Percentiles rank a stretch among this genome's conserved stretches.
Evolutionary conservation across 2,113 vertebrate species (phyloP).

Genomic region (Rafetus swinhoei): DNA sequence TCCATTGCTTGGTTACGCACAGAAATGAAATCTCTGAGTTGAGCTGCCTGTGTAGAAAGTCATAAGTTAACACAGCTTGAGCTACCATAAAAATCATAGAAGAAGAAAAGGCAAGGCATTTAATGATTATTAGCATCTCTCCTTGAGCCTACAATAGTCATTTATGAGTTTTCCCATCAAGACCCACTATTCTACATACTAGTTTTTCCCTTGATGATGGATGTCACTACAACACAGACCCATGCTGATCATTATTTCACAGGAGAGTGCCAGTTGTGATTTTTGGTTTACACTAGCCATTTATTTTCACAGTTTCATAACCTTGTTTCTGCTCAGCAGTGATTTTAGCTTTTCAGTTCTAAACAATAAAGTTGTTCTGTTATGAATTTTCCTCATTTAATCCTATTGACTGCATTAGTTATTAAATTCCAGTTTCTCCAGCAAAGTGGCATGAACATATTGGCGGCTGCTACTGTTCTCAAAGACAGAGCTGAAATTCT

Average conservation of each 20-base stretch:
- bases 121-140: neutral
- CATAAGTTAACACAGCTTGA: constrained; percentile 5
- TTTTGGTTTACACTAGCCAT: neutral
- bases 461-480: neutral
- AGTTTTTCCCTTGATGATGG: neutral
- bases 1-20: constrained; percentile 75
- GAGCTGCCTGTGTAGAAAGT: constrained; percentile 44
- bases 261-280: neutral
- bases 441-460: neutral
- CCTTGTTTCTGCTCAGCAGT: neutral
- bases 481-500: neutral
- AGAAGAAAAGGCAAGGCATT: neutral
- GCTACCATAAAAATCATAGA: neutral
- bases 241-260: neutral
- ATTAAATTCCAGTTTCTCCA: neutral
- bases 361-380: neutral
- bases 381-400: neutral
- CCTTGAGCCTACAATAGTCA: neutral
- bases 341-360: neutral
- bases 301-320: neutral
- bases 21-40: constrained; percentile 71
- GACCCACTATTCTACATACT: neutral
- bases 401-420: neutral
- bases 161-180: neutral
- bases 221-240: neutral